These are phyloP conservation scores for Chymomyza procnemis DNA, from an alignment of 2,888 invertebrate genomes.

Conservation along the genomic window DNA sequence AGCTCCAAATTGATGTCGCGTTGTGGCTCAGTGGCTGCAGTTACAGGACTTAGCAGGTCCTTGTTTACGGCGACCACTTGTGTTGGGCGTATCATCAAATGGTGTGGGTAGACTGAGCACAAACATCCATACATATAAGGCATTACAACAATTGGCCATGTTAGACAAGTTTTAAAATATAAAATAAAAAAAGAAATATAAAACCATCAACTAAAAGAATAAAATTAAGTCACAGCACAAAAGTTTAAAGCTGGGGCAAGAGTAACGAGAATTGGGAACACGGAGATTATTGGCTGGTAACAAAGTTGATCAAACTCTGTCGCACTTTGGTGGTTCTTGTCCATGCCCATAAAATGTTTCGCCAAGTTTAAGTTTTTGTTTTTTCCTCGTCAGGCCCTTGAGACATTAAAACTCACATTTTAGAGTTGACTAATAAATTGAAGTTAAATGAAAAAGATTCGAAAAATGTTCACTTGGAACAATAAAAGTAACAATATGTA, in stretches of 20 bases:
- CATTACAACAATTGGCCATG: slow-evolving; percentile 47
- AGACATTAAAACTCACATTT: not conserved
- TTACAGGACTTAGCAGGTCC: slow-evolving; percentile 17
- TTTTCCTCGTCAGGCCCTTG: not conserved
- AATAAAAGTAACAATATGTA: slow-evolving; percentile 14
- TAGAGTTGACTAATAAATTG: slow-evolving; percentile 37
- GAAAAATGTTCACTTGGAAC: not conserved
- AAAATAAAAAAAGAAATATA: too few species aligned
- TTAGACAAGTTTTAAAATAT: slow-evolving; percentile 15
- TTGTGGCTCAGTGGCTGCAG: slow-evolving; percentile 19
- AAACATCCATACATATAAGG: not conserved
- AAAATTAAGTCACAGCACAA: slow-evolving; percentile 35
- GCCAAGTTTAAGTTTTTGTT: slow-evolving; percentile 50
- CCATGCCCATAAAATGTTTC: not conserved
- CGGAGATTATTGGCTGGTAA: slow-evolving; percentile 65
- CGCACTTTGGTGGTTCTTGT: not conserved
- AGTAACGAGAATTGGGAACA: slow-evolving; percentile 48
- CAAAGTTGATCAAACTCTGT: slow-evolving; percentile 54
- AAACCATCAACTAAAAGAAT: not conserved
- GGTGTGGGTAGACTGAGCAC: slow-evolving; percentile 75
- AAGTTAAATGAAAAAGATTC: slow-evolving; percentile 12
- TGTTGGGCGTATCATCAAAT: slow-evolving; percentile 72
- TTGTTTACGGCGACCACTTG: slow-evolving; percentile 10
- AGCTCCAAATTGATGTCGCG: slow-evolving; percentile 74
- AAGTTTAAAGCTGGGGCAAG: slow-evolving; percentile 62